Percentiles rank a stretch among this genome's conserved stretches.
Evolutionary conservation across 2,888 invertebrate species (phyloP).

Genomic region (Dasysyrphus albostriatus): DNA sequence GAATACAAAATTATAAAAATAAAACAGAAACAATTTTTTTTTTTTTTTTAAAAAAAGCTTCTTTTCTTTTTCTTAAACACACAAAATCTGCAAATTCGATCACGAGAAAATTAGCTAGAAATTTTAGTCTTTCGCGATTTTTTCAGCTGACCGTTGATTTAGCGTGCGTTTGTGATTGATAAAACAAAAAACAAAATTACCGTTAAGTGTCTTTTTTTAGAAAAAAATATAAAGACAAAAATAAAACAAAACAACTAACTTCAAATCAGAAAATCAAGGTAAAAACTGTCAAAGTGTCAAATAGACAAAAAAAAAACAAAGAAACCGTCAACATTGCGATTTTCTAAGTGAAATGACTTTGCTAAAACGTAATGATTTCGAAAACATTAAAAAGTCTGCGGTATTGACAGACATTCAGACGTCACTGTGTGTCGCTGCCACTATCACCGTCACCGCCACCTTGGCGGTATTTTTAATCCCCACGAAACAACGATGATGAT

Average conservation of each 20-base stretch:
- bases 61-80: constrained; percentile 27
- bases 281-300: constrained; percentile 24
- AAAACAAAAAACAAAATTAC: neutral
- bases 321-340: constrained; percentile 36
- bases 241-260: neutral
- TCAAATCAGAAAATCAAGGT: constrained; percentile 42
- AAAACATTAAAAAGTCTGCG: constrained; percentile 56
- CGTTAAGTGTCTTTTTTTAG: constrained; percentile 5
- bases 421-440: constrained; percentile 69
- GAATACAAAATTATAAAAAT: constrained; percentile 50
- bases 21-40: constrained; percentile 31
- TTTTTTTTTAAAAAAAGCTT: constrained; percentile 34
- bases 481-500: neutral
- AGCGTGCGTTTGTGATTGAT: constrained; percentile 29
- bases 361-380: neutral
- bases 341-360: constrained; percentile 43
- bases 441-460: constrained; percentile 36
- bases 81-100: constrained; percentile 55
- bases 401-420: constrained; percentile 75
- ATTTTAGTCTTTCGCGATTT: constrained; percentile 72
- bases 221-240: neutral
- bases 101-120: constrained; percentile 58
- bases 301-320: neutral
- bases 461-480: constrained; percentile 52
- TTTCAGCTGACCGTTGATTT: constrained; percentile 68